Base-by-base conservation (phyloP, 2,797 vertebrate species). In the Pseudochaenichthys georgianus region DNA sequence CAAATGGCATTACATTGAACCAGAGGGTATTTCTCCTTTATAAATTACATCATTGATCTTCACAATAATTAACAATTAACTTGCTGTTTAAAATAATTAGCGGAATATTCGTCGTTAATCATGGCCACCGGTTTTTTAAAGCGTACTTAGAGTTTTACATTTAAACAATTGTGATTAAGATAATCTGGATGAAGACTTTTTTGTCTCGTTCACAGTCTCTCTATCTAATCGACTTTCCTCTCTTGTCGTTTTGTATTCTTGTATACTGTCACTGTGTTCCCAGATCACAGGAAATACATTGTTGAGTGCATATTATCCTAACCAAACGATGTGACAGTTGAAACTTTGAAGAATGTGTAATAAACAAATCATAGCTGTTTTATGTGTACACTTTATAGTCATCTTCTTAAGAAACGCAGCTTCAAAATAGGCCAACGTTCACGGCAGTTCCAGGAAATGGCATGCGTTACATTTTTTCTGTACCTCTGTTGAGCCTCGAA, bases 401-500 rank as follows among this genome's bases (percentile, higher is more conserved):
- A 28, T 55, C 31, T 64, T 46, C 48, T 11, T 19, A 19, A 34
- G 48, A 71, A 41, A 67, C 4, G 13, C 28, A 46, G 34, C 34
- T 57, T 64, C 5, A 52, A 73, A 80, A 57, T 66, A 63, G 81
- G 70, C 80, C 78, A 57, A 0, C 31, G 50, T 73, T 74, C 57
- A 48, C 13, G 7, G 61, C 63, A 50, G 51, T 57, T 82, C 11
- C 51, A 68, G 34, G 34, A 73, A 74, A 65, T 53, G 61, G 19
- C 48, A 15, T 23, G 51, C 38, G 68, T 47, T 71, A 65, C 58
- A 61, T 81, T 73, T 75, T 73, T 75, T 68, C 55, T n/a, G 28
- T 23, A 68, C 34, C n/a, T 83, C 65, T 71, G 78, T 65, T 78
- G 63, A 70, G 38, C 17, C 78, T 73, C 67, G 21, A 28, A 60